phyloP scores from a whole-genome alignment of 2,797 vertebrate genomes.

The Sebastes matsubarae region DNA sequence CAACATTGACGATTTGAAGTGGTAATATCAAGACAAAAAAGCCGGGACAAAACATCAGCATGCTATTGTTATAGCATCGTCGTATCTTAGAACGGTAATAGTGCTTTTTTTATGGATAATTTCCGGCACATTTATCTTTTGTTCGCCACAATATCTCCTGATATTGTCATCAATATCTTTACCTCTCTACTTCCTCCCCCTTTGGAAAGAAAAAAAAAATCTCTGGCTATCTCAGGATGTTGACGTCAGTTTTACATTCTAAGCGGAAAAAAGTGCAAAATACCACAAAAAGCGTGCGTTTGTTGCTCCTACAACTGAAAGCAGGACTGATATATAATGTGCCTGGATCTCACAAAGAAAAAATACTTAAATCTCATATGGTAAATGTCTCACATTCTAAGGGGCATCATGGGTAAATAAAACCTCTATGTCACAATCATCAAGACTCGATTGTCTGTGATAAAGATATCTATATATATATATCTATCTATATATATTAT shows the following conservation, averaged over 20 bases:
- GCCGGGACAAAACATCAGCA: slow-evolving; percentile 16
- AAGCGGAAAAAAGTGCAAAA: slow-evolving; percentile 76
- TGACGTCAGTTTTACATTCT: slow-evolving; percentile 68
- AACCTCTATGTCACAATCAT: slow-evolving; percentile 73
- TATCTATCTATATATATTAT: slow-evolving; percentile 59
- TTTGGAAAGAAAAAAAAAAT: neutral
- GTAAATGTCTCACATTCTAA: slow-evolving; percentile 61
- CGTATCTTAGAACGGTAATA: neutral
- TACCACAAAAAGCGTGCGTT: slow-evolving; percentile 55
- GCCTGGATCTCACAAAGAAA: slow-evolving; percentile 41
- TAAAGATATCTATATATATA: slow-evolving; percentile 70
- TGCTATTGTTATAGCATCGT: slow-evolving; percentile 19
- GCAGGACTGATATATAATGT: slow-evolving; percentile 26
- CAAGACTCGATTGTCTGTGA: slow-evolving; percentile 78
- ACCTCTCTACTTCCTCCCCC: slow-evolving; percentile 31
- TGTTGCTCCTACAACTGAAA: slow-evolving; percentile 7
- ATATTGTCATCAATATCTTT: neutral
- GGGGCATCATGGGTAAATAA: slow-evolving; percentile 61
- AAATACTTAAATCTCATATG: slow-evolving; percentile 28
- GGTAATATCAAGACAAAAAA: slow-evolving; percentile 20
- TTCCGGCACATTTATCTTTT: slow-evolving; percentile 2
- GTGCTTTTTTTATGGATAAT: slow-evolving; percentile 1
- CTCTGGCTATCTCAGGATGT: neutral
- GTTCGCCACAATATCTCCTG: slow-evolving; percentile 7
- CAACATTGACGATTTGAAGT: neutral